phyloP scores from a whole-genome alignment of 64 coral and sea anemone species.

The Astreopora myriophthalma region DNA sequence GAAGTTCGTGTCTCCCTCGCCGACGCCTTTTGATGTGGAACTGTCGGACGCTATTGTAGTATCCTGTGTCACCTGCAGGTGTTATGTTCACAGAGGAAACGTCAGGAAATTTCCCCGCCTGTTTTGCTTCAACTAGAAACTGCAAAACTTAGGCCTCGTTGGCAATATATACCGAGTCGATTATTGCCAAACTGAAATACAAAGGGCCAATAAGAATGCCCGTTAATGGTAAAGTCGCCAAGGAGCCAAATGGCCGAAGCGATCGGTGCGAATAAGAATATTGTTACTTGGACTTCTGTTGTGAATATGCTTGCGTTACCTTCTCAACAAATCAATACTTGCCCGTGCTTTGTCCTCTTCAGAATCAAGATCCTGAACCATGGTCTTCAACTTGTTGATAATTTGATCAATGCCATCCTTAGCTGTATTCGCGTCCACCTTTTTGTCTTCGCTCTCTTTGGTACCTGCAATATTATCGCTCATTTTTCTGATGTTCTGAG shows the following conservation, averaged over 20 bases:
- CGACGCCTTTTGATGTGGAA: neutral
- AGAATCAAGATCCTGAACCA: constrained; percentile 63
- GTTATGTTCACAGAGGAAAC: neutral
- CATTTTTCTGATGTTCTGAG: constrained; percentile 68
- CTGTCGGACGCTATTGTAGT: neutral
- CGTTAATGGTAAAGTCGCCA: too few relatives aligned
- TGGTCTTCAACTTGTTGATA: constrained; percentile 68
- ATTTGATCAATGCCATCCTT: constrained; percentile 68
- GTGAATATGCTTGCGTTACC: too few relatives aligned
- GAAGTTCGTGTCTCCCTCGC: neutral
- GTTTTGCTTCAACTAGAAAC: too few relatives aligned
- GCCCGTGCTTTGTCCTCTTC: neutral
- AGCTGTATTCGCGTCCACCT: neutral
- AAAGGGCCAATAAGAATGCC: too few relatives aligned
- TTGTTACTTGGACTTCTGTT: too few relatives aligned
- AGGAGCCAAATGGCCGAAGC: too few relatives aligned
- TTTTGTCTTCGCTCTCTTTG: neutral
- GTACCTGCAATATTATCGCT: constrained; percentile 27
- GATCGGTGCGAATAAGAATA: too few relatives aligned
- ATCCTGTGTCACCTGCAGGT: neutral
- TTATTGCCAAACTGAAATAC: too few relatives aligned
- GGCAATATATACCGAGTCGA: too few relatives aligned
- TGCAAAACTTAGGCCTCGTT: too few relatives aligned
- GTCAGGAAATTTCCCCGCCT: too few relatives aligned
- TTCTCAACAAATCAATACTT: too few relatives aligned